Percentiles rank a stretch among this genome's conserved stretches.
Conservation (phyloP, 2,113 vertebrate genomes). For the Otus sunia region DNA sequence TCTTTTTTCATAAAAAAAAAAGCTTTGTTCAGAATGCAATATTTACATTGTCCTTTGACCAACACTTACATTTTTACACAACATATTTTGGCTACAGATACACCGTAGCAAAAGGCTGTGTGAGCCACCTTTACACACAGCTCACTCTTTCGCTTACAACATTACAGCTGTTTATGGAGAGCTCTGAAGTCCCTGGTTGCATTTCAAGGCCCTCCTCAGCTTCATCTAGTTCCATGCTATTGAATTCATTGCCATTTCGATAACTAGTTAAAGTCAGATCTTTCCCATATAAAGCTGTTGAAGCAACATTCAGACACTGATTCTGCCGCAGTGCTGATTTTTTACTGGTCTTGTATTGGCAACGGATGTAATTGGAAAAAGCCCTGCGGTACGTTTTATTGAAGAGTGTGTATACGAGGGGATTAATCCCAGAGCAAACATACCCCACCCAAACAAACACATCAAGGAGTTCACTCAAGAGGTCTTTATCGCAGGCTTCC, state of each 20-base stretch:
- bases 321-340: slow-evolving; percentile 75
- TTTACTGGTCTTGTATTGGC: slow-evolving; percentile 79
- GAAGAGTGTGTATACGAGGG: slow-evolving; percentile 96
- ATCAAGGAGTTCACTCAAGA: slow-evolving; percentile 89
- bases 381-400: slow-evolving; percentile 95
- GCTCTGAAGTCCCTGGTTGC: slow-evolving; percentile 79
- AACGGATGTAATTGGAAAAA: slow-evolving; percentile 93
- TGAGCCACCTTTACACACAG: slow-evolving; percentile 81
- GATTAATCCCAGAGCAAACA: slow-evolving; percentile 95
- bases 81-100: slow-evolving; percentile 33
- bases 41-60: slow-evolving; percentile 72
- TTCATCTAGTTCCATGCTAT: slow-evolving; percentile 71
- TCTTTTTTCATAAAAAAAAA: slow-evolving; percentile 36
- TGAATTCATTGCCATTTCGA: slow-evolving; percentile 72
- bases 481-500: slow-evolving; percentile 82
- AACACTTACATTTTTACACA: slow-evolving; percentile 59
- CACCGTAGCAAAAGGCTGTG: background rate
- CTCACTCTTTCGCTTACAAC: slow-evolving; percentile 86
- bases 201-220: slow-evolving; percentile 81
- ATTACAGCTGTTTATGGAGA: slow-evolving; percentile 85
- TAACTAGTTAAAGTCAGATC: slow-evolving; percentile 86
- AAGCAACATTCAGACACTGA: slow-evolving; percentile 79
- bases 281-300: slow-evolving; percentile 74
- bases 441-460: slow-evolving; percentile 99
- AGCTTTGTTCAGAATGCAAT: slow-evolving; percentile 68